phyloP scores from a whole-genome alignment of 2,113 vertebrate genomes.

The Rafetus swinhoei region DNA sequence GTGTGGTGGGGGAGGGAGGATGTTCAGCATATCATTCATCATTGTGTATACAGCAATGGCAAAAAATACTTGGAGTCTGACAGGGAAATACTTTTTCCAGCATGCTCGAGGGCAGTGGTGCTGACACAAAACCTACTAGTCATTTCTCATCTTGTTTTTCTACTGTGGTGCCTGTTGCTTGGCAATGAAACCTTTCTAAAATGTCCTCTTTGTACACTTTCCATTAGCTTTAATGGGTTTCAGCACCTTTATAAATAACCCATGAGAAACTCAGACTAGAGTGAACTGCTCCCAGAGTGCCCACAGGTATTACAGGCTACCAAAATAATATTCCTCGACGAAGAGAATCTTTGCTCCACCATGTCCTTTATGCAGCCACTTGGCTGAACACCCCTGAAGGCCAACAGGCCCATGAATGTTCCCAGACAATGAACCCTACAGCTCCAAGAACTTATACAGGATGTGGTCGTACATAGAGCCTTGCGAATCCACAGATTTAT shows the following conservation, averaged over 20 bases:
- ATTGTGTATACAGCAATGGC: not conserved
- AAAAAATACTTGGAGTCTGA: not conserved
- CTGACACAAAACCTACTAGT: conserved; percentile 48
- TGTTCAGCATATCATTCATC: conserved; percentile 36
- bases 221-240: conserved; percentile 22
- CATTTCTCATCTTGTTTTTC: conserved; percentile 27
- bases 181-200: conserved; percentile 62
- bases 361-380: fast-evolving
- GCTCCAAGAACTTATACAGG: not conserved
- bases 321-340: not conserved
- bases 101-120: conserved; percentile 29
- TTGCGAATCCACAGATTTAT: too few relatives aligned
- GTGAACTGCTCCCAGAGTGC: not conserved
- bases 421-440: fast-evolving
- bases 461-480: not conserved
- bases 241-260: conserved; percentile 29
- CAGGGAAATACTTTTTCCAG: not conserved
- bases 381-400: not conserved
- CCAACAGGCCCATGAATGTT: not conserved
- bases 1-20: not conserved
- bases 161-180: conserved; percentile 62
- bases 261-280: not conserved
- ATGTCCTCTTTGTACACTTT: not conserved
- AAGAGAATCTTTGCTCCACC: not conserved
- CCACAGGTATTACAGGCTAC: not conserved